Base-by-base conservation (phyloP, 2,888 invertebrate species). In the Apocheima hispidaria region DNA sequence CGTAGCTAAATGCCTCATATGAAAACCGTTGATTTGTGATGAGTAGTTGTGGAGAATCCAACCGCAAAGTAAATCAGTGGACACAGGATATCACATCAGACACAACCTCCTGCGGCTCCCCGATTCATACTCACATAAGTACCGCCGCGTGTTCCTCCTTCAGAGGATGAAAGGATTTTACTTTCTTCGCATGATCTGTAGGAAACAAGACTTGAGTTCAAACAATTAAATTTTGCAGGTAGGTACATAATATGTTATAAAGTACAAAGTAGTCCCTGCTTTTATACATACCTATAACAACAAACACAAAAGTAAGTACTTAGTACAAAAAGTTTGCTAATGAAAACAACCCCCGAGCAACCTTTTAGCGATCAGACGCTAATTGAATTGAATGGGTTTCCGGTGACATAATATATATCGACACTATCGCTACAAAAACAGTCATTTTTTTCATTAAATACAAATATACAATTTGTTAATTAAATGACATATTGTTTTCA, bases 311-410 rank as follows among this genome's bases (percentile, higher is more conserved):
- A 36, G n/a, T n/a, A 33, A 38, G 9, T 36, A 7, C 9, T n/a
- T n/a, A n/a, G n/a, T 9, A 40, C 14, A 52, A 52, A 52, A 52
- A 52, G 23, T 36, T 5, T 20, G 41, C 14, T 20, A 18, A 38
- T 5, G 10, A 6, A 20, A 51, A 49, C 41, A 52, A 16, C 30
- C 40, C 26, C 16, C 26, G 12, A 23, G n/a, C 49, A 6, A 26
- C 21, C 26, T 40, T 35, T 49, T 28, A 41, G 30, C 52, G 40
- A 30, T 7, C 40, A 14, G 20, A 3, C 18, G 28, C 41, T 52
- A 52, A 52, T 52, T 52, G 40, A 18, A 41, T 40, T n/a, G 28
- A 41, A 52, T 14, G 40, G 1, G 38, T 26, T 40, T 52, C 52
- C 52, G 52, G 41, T 40, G 36, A 16, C 18, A 30, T 18, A 7